Base-by-base conservation (phyloP, 2,797 vertebrate species). In the Pteropus rufus region DNA sequence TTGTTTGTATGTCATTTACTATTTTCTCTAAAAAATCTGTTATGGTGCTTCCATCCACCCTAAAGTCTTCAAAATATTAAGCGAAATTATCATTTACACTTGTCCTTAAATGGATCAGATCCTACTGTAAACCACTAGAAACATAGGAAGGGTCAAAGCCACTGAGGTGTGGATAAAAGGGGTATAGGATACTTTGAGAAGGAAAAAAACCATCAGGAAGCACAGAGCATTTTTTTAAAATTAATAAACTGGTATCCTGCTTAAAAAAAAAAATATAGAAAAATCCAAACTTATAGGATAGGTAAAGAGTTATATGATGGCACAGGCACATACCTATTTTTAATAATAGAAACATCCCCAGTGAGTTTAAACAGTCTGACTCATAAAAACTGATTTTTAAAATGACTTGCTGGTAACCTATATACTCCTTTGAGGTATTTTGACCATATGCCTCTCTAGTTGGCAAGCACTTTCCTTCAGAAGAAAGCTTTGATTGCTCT, bases 31-130 rank as follows among this genome's bases (percentile, higher is more conserved):
- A 88, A 88, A 80, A 49, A 34, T 62, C 34, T 26, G 11, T 80
- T 93, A 70, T 83, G 62, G 8, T 93, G 70, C 29, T 62, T 90
- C 70, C 19, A 80, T 5, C 9, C 3, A 80, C 19, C 10, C 54
- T 39, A 12, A 75, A 60, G 60, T 93, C 65, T 95, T 96, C 64
- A 94, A 77, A 75, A 79, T 58, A 54, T 49, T 46, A 65, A 26
- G 72, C 7, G 79, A n/a, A 81, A 76, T 64, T 60, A 91, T 69
- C 56, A 83, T 86, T 72, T 91, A 24, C 2, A 0, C 24, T 91
- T 88, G 39, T 91, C 60, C 39, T 85, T 81, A 93, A 85, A 77
- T 85, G 65, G 39, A 29, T 31, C 41, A 89, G 77, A 94, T 67
- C 29, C 67, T 73, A 73, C 8, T 62, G 23, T n/a, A 67, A 96